Base-by-base conservation (phyloP, 2,888 invertebrate species). In the Megalurothrips usitatus region DNA sequence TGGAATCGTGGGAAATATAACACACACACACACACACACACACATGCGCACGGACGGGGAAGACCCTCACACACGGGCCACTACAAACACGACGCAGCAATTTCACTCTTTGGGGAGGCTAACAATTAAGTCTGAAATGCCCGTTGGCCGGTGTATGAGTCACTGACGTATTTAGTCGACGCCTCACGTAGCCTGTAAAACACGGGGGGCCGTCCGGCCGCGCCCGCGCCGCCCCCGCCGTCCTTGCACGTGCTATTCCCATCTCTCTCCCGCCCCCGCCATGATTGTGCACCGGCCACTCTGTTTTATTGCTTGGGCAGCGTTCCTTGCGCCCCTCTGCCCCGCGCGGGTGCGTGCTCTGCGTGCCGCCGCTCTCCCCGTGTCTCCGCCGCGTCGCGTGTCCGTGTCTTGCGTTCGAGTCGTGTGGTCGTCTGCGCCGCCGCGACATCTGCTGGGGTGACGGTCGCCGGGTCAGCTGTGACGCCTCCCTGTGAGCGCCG, bases 1-100 rank as follows among this genome's bases (percentile, higher is more conserved):
- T 58, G 58, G 58, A 58, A 75, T 75, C 68, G 68, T 75, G 68
- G 68, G 68, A 75, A 75, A 75, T 75, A 75, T 75, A 75, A 75
- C 68, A 75, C 68, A 75, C 68, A 26, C 23, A 75, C 26, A 26
- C 68, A 26, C 26, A 23, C 68, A 23, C 68, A 11, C 26, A 26
- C 68, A 23, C 68, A 4, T 1, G 10, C 63, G n/a, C 63, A 63
- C 8, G n/a, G 9, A 63, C 68, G 34, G 3, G 34, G 34, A 43
- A 68, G n/a, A 68, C 23, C 19, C 68, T 63, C 68, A 68, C 68
- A 68, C 23, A 68, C 9, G 23, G 6, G 23, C 68, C 68, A 75
- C 68, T 75, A 26, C 68, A 75, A 75, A 75, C 68, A 75, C 68
- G 68, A 75, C 26, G 68, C 68, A 75, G 68, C 68, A 26, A 75